Base-by-base conservation (phyloP, 2,888 invertebrate species). In the Eustalomyia histrio region DNA sequence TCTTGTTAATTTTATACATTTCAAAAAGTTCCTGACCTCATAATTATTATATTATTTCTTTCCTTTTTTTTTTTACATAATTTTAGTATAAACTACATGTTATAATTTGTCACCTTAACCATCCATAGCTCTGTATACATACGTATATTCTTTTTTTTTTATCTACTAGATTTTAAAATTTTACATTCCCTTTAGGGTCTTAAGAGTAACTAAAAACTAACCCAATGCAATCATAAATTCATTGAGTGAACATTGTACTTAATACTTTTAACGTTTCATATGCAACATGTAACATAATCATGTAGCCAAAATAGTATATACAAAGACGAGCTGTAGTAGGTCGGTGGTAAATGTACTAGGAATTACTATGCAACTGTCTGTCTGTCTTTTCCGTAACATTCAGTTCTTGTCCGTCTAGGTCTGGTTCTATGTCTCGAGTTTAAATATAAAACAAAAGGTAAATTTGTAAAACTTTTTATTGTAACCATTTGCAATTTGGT, bases 141-240 rank as follows among this genome's bases (percentile, higher is more conserved):
- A n/a, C n/a, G n/a, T n/a, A n/a, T n/a, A n/a, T n/a, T n/a, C n/a
- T n/a, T n/a, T n/a, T n/a, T 39, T 47, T 47, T n/a, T 47, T 47
- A 29, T 16, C 24, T 39, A 29, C 29, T 29, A 18, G 24, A 16
- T 39, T 61, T 65, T 60, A 47, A 58, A 58, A 67, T 47, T 17
- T 4, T 43, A 43, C 33, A 78, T 55, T 78, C 72, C 78, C 60
- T 60, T 76, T 68, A 17, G 43, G 64, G 18, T 63, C 67, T 76
- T 43, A 73, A 58, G 47, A 33, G 52, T 60, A 74, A 71, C 69
- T 75, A 71, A 75, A 33, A 33, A 18, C 60, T 60, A 39, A 35
- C 76, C 74, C 76, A 71, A 57, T 57, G 81, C 81, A 81, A 78
- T 81, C 76, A 81, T 81, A 81, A 81, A 81, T 81, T 81, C 81